phyloP scores from a whole-genome alignment of 2,113 vertebrate species.

The Psammodynastes pulverulentus region DNA sequence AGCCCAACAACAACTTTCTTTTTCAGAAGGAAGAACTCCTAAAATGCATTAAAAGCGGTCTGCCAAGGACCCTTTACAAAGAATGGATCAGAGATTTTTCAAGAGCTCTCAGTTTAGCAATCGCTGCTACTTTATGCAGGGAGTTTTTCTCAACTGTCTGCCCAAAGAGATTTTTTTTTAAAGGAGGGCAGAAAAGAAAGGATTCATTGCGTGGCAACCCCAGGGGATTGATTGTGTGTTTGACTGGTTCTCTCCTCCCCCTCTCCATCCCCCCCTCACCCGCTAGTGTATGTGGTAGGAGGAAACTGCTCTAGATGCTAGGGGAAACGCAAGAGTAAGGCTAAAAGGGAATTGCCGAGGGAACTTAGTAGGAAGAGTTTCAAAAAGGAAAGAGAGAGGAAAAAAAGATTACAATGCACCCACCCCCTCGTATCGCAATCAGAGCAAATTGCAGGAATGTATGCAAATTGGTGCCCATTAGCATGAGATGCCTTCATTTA shows the following conservation, averaged over 20 bases:
- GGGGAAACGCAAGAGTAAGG: background rate
- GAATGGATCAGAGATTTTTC: constrained; percentile 22
- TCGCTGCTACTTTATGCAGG: constrained; percentile 30
- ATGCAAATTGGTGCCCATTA: constrained; percentile 25
- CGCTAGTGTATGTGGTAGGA: background rate
- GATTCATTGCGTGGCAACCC: background rate
- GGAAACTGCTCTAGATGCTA: background rate
- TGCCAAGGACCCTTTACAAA: constrained; percentile 8
- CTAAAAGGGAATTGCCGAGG: background rate
- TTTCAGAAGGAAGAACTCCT: background rate
- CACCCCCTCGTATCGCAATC: constrained; percentile 26
- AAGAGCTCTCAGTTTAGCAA: constrained; percentile 51
- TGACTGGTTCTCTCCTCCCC: background rate
- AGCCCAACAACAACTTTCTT: background rate
- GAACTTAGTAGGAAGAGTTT: background rate
- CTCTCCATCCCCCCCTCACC: fast-evolving
- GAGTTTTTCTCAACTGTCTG: constrained; percentile 22
- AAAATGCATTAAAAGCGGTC: background rate
- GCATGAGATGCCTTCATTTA: constrained; percentile 28
- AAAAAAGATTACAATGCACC: background rate
- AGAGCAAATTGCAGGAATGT: constrained; percentile 25
- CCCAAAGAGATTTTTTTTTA: fast-evolving
- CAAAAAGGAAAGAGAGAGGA: background rate
- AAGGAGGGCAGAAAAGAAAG: background rate
- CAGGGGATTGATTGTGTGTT: background rate